Evolutionary conservation across 2,888 invertebrate genomes (phyloP), one percentile per base, ranked within the genome.

Genomic region (Loripinus fragilis): DNA sequence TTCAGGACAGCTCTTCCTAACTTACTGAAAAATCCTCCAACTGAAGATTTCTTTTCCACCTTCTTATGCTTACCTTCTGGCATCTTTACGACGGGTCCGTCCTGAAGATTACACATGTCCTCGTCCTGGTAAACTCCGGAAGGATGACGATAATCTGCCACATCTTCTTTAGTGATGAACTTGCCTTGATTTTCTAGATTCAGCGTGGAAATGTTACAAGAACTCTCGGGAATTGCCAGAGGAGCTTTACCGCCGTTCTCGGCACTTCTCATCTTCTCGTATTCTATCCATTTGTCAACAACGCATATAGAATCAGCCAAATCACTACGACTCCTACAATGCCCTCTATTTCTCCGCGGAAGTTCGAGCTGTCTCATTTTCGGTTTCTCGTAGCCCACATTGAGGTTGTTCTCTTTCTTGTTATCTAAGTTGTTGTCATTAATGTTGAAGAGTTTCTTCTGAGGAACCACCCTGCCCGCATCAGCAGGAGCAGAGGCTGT

Each of bases 11-110:
- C 87, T 17, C 90, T 80, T 0, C 90, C 89, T 20, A 91, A 78
- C 71, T 87, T 88, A 68, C 85, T 90, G 68, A 89, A 87, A 71
- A 91, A 90, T 64, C 87, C 88, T 25, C 88, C 85, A 33, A 88
- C 80, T 5, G 88, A 87, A 0, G 89, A 86, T 60, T 86, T 87
- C 70, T 87, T 88, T n/a, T 90, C 89, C 0, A 76, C 17, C 55
- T 77, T 77, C 20, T 66, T 78, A 33, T 65, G 68, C 72, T 78
- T 81, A 38, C 71, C 71, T 25, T 73, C 73, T 15, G 89, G 88
- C 20, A 86, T 38, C 50, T 74, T 85, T 28, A 90, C 33, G 5
- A 87, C 74, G 0, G 90, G 90, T 0, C 89, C 90, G 33, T 86
- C 74, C 35, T 85, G 84, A 10, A 89, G 66, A 25, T 76, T 78